Conservation (phyloP, 2,113 vertebrate species). For the Tichodroma muraria region DNA sequence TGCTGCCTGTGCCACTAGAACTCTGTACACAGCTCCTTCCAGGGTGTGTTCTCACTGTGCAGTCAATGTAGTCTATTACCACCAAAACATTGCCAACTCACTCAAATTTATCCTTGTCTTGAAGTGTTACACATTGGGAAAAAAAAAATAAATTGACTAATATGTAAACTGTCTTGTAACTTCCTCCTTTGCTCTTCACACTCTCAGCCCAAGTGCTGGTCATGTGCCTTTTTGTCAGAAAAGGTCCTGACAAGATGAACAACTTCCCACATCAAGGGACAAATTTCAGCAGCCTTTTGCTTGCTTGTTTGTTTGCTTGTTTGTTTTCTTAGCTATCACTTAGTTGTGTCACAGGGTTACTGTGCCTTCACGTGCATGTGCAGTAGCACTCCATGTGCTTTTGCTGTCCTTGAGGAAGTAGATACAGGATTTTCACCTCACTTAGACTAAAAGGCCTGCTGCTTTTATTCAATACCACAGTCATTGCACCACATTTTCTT, state of each 20-base stretch:
- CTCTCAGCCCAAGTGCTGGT: neutral
- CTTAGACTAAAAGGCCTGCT: neutral
- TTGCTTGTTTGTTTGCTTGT: neutral
- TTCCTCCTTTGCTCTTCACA: neutral
- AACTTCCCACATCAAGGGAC: neutral
- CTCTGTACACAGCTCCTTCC: neutral
- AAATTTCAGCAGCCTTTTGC: neutral
- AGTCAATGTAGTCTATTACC: neutral
- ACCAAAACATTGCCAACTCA: neutral
- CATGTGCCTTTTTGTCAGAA: neutral
- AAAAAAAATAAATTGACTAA: no score
- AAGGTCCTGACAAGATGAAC: neutral
- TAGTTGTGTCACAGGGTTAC: neutral
- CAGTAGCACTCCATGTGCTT: neutral
- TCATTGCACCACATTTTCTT: neutral
- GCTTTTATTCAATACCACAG: neutral
- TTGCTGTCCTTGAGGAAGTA: neutral
- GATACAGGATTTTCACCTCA: neutral
- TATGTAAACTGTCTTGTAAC: neutral
- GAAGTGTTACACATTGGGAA: neutral
- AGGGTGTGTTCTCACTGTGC: neutral
- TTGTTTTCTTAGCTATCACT: neutral
- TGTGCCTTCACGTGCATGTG: fast-evolving
- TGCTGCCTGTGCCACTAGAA: neutral
- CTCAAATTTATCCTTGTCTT: neutral